Base-by-base conservation (phyloP, 1,140 invertebrate species). In the Leptinotarsa undecemlineata region DNA sequence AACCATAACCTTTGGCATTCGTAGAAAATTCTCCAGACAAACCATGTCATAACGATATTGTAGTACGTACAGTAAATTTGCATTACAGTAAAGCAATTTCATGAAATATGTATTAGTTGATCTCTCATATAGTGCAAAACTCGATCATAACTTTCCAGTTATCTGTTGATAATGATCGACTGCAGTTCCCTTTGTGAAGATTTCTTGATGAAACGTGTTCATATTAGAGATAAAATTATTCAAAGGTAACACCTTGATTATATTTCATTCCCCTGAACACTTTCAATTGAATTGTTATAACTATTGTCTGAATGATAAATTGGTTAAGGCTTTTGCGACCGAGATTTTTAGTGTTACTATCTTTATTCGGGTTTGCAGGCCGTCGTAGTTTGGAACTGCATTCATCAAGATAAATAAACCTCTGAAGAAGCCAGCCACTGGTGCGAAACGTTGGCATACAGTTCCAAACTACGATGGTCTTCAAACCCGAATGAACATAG, bases 1-100 rank as follows among this genome's bases (percentile, higher is more conserved):
- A 57, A 57, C 13, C n/a, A 57, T 57, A 57, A 57, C 51, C 4
- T 57, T 57, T 57, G 51, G n/a, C 51, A 15, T 57, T 57, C 14
- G 15, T 57, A 57, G 51, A 15, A 57, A 15, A 57, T 4, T 57
- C 14, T 57, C 15, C 51, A 57, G 51, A 57, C 13, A n/a, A 57
- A 14, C 51, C 51, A 57, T 15, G 15, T 57, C 51, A 57, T 15
- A 57, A 15, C 51, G n/a, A 57, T 57, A 57, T 57, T 57, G 51
- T 57, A 57, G 51, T 57, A 57, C 51, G 51, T 57, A 57, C 17
- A 8, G n/a, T 15, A 57, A 19, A 57, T 57, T 19, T 57, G 51
- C 51, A 57, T 57, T 5, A 57, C 51, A 57, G n/a, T 57, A 57
- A 57, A 57, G n/a, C 51, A 57, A 57, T 57, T 57, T 19, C 51